Conservation (phyloP, 2,797 vertebrate species). For the Pristis pectinata region DNA sequence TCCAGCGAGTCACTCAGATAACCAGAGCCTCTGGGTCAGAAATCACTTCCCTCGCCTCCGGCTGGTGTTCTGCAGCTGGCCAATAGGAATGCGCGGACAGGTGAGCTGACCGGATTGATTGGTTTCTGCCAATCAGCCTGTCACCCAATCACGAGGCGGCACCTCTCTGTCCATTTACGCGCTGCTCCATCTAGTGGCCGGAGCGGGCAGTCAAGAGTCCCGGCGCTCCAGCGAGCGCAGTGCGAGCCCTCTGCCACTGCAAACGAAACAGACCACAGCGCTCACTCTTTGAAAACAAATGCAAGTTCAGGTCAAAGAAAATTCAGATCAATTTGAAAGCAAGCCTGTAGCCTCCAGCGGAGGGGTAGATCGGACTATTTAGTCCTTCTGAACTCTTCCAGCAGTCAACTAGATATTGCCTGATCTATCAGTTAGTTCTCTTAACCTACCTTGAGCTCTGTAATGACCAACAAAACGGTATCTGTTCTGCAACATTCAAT, state of each 20-base stretch:
- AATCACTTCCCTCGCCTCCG: not conserved
- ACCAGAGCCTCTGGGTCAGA: not conserved
- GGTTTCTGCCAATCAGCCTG: not conserved
- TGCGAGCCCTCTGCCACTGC: not conserved
- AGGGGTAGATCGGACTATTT: not conserved
- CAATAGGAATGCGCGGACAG: too few relatives aligned
- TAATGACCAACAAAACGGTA: not conserved
- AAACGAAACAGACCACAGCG: too few relatives aligned
- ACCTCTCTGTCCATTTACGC: not conserved
- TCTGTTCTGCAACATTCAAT: not conserved
- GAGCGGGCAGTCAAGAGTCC: not conserved
- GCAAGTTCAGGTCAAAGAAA: too few relatives aligned
- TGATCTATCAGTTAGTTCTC: not conserved
- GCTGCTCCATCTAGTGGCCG: conserved; percentile 32
- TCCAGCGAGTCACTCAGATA: not conserved
- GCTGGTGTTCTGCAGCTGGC: not conserved
- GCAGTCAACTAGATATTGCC: not conserved
- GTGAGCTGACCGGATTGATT: not conserved
- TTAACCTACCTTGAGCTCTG: not conserved
- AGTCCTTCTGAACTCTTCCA: not conserved
- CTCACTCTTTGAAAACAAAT: too few relatives aligned
- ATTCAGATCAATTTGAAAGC: not conserved
- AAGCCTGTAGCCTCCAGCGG: too few relatives aligned
- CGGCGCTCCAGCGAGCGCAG: too few relatives aligned
- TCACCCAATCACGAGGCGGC: not conserved